phyloP scores from a whole-genome alignment of 2,113 vertebrate genomes.

The Eulemur macaco region DNA sequence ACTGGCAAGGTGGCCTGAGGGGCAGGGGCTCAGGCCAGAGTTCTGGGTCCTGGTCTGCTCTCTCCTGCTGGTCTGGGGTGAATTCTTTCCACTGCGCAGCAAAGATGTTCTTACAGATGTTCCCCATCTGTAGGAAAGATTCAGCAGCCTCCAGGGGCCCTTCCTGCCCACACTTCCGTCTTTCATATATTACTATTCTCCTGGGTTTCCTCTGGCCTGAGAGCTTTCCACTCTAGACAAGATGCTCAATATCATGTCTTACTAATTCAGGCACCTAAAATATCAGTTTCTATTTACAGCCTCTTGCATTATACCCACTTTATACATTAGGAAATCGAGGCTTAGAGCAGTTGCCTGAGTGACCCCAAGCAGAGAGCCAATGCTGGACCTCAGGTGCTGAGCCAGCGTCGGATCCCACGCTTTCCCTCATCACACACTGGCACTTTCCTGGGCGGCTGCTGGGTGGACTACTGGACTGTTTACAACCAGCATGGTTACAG shows the following conservation, averaged over 20 bases:
- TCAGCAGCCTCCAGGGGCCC: background rate
- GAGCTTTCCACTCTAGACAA: background rate
- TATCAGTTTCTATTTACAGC: background rate
- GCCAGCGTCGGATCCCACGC: background rate
- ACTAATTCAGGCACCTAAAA: background rate
- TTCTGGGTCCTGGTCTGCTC: background rate
- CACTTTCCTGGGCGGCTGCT: background rate
- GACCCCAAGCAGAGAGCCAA: background rate
- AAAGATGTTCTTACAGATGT: too few species aligned
- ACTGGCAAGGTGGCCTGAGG: too few species aligned
- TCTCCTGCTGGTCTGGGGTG: background rate
- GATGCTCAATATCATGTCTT: background rate
- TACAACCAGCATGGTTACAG: background rate
- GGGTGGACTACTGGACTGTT: background rate
- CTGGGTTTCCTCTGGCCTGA: background rate
- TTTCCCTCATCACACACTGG: background rate
- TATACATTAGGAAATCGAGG: background rate
- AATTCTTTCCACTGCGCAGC: background rate
- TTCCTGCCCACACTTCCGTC: background rate
- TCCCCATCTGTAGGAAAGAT: background rate
- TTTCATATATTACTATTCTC: background rate
- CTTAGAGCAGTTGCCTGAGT: background rate
- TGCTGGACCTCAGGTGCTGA: background rate
- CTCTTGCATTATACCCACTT: background rate
- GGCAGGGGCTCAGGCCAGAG: background rate